Evolutionary conservation across 2,113 vertebrate genomes (phyloP), one percentile per base, ranked within the genome.

Genomic region (Sminthopsis crassicaudata): DNA sequence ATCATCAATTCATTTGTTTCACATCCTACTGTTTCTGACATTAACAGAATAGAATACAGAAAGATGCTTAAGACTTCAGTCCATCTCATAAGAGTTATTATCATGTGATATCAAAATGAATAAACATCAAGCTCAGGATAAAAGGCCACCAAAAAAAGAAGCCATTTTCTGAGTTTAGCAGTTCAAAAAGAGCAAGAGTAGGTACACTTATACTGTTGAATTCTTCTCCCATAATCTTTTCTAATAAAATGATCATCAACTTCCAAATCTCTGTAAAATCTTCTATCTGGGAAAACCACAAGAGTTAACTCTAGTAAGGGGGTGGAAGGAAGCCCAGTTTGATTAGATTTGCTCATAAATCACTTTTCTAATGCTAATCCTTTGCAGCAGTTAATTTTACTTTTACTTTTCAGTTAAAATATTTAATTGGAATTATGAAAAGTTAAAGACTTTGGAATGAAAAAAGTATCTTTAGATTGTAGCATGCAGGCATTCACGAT

Each of bases 11-110:
- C 96, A 97, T 97, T 97, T 97, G 94, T 95, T 97, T 97, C 97
- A 97, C 96, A 96, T 97, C 97, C 96, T 93, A 98, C 97, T 97
- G 94, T 97, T 97, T 97, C 96, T 97, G 96, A 97, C 95, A 98
- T 97, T 97, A 97, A 97, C 97, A 97, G 97, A 97, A 96, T 95
- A 0, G 50, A 97, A 97, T 97, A 97, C 96, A 97, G 97, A 96
- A 96, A 96, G 67, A 84, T 16, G 1, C 19, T 84, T 42, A 42
- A 96, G 27, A 53, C 53, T 93, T 92, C 11, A 48, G 42, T 52
- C 50, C 84, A 96, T 95, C 96, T 96, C 89, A 94, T 12, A 94
- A 94, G 95, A 19, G 91, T 16, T 19, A 97, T 46, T 53, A 57
- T 3, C 89, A 96, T 54, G 19, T 84, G 46, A 95, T n/a, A 10